Percentiles rank a stretch among this genome's conserved stretches.
Evolutionary conservation across 2,113 vertebrate species (phyloP).

Genomic region (Myotis brandtii): DNA sequence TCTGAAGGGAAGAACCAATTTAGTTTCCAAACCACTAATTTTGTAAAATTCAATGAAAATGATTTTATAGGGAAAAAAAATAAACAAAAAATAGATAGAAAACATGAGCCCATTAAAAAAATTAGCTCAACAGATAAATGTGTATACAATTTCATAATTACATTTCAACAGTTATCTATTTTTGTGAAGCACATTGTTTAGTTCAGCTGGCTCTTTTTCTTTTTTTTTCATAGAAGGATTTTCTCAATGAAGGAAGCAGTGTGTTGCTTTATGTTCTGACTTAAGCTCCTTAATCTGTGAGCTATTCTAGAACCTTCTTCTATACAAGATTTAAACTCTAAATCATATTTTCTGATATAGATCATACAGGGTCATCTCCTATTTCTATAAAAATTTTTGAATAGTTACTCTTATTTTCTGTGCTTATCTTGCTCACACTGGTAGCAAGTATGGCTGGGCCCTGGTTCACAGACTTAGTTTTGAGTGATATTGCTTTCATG

Average conservation of each 20-base stretch:
- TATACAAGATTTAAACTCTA: background rate
- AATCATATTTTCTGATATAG: background rate
- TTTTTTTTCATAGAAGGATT: background rate
- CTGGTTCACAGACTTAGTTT: background rate
- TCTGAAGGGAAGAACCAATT: background rate
- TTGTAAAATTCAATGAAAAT: slow-evolving; percentile 42
- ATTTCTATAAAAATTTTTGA: background rate
- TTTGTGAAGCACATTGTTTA: background rate
- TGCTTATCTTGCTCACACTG: background rate
- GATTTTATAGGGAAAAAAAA: background rate
- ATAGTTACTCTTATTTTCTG: background rate
- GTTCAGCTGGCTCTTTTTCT: background rate
- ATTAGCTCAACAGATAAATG: background rate
- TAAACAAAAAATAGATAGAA: background rate
- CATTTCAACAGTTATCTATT: background rate
- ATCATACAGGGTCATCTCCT: background rate
- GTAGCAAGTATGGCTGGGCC: too few relatives aligned
- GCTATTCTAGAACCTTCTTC: background rate
- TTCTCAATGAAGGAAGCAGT: background rate
- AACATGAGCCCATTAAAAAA: background rate
- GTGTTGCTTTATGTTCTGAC: background rate
- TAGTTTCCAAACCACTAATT: background rate
- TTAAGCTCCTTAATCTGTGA: background rate
- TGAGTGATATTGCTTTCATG: background rate
- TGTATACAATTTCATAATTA: background rate